Conservation (phyloP, 2,797 vertebrate species). For the Calcarius lapponicus region DNA sequence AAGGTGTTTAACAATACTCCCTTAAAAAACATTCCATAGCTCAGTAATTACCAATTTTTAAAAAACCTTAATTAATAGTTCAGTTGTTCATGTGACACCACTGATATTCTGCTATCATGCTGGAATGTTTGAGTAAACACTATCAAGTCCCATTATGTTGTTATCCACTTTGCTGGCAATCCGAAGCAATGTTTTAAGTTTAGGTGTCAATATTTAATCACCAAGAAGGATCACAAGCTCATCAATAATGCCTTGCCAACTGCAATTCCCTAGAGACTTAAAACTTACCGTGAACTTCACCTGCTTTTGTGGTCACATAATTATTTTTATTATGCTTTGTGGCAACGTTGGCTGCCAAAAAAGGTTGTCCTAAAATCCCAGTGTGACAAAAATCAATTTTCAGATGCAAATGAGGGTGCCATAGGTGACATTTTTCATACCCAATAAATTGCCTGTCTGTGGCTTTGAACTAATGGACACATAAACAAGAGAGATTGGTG, state of each 20-base stretch:
- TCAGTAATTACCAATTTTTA: background rate
- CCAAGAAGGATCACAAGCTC: slow-evolving; percentile 59
- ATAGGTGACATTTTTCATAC: slow-evolving; percentile 74
- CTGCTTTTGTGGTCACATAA: slow-evolving; percentile 58
- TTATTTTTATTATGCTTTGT: slow-evolving; percentile 75
- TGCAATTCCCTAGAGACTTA: slow-evolving; percentile 27
- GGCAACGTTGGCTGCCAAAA: slow-evolving; percentile 61
- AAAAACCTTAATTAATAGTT: slow-evolving; percentile 31
- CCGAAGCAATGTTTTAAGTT: slow-evolving; percentile 43
- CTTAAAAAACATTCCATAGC: background rate
- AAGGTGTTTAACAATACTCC: background rate
- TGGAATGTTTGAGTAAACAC: background rate
- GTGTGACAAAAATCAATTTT: slow-evolving; percentile 80
- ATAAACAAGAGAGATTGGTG: slow-evolving; percentile 73
- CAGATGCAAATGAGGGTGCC: slow-evolving; percentile 76
- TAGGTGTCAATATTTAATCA: slow-evolving; percentile 71
- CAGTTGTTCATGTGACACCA: background rate
- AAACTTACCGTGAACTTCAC: slow-evolving; percentile 63
- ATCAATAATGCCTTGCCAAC: slow-evolving; percentile 66
- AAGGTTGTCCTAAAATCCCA: slow-evolving; percentile 72
- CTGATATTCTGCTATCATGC: background rate
- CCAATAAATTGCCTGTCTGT: slow-evolving; percentile 76
- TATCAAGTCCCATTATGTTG: slow-evolving; percentile 5
- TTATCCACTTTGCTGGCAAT: slow-evolving; percentile 6
- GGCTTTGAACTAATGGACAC: slow-evolving; percentile 75